Evolutionary conservation across 1,140 invertebrate genomes (phyloP).

Genomic region (Drosophila melanica): DNA sequence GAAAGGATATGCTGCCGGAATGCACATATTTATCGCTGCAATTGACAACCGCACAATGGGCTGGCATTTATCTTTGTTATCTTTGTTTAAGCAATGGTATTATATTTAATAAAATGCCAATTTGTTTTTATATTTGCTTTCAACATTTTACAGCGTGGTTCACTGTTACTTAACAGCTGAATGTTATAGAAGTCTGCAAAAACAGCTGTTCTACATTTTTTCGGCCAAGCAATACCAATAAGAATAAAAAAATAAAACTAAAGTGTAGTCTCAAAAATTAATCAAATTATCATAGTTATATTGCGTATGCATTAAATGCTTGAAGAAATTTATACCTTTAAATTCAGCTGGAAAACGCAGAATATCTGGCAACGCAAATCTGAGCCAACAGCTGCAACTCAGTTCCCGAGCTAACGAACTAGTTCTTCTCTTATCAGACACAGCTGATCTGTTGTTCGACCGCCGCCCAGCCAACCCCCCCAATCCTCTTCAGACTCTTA

Average conservation of each 20-base stretch:
- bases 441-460: constrained; percentile 26
- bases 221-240: no score
- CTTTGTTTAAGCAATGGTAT: neutral
- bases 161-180: neutral
- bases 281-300: no score
- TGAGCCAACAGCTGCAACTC: neutral
- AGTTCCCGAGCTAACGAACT: neutral
- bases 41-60: constrained; percentile 78
- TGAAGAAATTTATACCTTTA: no score
- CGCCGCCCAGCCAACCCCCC: neutral
- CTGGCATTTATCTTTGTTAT: constrained; percentile 60
- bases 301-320: no score
- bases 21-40: constrained; percentile 81
- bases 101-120: neutral
- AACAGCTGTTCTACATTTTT: neutral
- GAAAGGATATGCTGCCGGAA: constrained; percentile 76
- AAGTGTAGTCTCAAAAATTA: no score
- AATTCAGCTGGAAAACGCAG: neutral
- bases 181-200: neutral
- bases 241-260: no score
- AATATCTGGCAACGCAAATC: constrained; percentile 12
- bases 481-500: no score
- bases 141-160: neutral
- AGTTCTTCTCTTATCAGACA: constrained; percentile 36
- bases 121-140: constrained; percentile 2